Evolutionary conservation across 2,113 vertebrate species (phyloP).

Genomic region (Plectropomus leopardus): DNA sequence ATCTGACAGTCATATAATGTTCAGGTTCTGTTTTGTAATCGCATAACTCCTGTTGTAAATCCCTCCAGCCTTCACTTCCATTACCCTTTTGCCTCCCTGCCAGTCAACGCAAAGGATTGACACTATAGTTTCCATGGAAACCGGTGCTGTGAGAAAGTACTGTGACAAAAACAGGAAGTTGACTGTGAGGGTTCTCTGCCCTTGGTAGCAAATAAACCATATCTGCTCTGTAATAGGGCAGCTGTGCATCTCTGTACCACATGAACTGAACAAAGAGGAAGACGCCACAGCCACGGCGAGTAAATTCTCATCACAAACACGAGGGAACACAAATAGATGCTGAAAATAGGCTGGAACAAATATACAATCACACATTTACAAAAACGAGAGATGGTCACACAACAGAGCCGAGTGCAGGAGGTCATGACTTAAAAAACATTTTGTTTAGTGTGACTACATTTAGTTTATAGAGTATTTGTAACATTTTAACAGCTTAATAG

Average conservation of each 20-base stretch:
- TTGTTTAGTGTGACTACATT: no score
- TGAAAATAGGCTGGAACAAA: neutral
- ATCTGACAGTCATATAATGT: no score
- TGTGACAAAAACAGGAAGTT: slow-evolving; percentile 75
- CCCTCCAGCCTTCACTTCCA: neutral
- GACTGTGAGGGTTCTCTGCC: slow-evolving; percentile 30
- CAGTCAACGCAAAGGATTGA: neutral
- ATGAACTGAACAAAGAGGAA: slow-evolving; percentile 61
- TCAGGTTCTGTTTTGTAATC: no score
- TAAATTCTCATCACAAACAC: neutral
- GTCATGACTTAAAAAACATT: neutral
- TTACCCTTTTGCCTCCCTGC: neutral
- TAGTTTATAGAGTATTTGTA: no score
- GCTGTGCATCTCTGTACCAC: slow-evolving; percentile 35
- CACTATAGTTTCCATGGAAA: slow-evolving; percentile 48
- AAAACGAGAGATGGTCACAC: neutral
- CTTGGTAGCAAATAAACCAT: slow-evolving; percentile 36
- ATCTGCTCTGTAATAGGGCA: slow-evolving; percentile 24
- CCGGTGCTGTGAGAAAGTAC: neutral
- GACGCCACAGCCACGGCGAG: slow-evolving; percentile 39
- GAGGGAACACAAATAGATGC: neutral
- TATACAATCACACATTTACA: neutral
- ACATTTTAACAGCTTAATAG: no score
- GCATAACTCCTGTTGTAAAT: neutral
- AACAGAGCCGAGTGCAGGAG: neutral